Conservation (phyloP, 2,888 invertebrate species). For the Spatulosminthurus flaviceps region DNA sequence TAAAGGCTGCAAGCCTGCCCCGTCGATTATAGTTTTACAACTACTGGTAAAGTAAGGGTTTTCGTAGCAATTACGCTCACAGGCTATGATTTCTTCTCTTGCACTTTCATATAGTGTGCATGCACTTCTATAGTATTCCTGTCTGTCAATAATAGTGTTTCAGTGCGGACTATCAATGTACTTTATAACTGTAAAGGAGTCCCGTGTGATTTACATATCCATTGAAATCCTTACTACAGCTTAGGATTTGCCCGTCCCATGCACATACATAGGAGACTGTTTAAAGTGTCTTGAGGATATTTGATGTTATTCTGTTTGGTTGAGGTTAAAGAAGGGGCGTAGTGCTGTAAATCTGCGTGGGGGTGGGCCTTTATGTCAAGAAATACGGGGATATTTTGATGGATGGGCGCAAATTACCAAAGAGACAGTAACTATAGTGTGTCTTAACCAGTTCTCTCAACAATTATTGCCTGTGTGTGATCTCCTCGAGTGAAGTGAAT, state of each 20-base stretch:
- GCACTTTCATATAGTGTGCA: neutral
- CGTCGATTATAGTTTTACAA: constrained; percentile 38
- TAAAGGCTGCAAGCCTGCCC: constrained; percentile 32
- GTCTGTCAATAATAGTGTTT: too few relatives aligned
- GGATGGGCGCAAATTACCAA: constrained; percentile 62
- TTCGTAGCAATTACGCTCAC: constrained; percentile 33
- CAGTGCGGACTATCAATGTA: too few relatives aligned
- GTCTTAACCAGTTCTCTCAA: constrained; percentile 52
- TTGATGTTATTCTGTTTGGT: constrained; percentile 41
- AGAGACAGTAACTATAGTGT: constrained; percentile 60
- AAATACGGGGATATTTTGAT: constrained; percentile 59
- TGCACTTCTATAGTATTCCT: too few relatives aligned
- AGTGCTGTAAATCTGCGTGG: constrained; percentile 57
- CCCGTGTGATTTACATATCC: too few relatives aligned
- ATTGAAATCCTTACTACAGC: too few relatives aligned
- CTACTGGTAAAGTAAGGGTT: constrained; percentile 39
- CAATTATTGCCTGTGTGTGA: constrained; percentile 52
- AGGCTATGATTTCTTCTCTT: neutral
- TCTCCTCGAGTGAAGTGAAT: constrained; percentile 42
- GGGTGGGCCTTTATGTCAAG: constrained; percentile 59
- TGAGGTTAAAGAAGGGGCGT: constrained; percentile 48
- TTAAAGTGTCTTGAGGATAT: constrained; percentile 27
- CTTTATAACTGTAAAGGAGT: too few relatives aligned
- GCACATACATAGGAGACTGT: neutral
- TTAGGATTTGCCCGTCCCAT: too few relatives aligned